Evolutionary conservation across 2,113 vertebrate genomes (phyloP).

Genomic region (Passerina amoena): DNA sequence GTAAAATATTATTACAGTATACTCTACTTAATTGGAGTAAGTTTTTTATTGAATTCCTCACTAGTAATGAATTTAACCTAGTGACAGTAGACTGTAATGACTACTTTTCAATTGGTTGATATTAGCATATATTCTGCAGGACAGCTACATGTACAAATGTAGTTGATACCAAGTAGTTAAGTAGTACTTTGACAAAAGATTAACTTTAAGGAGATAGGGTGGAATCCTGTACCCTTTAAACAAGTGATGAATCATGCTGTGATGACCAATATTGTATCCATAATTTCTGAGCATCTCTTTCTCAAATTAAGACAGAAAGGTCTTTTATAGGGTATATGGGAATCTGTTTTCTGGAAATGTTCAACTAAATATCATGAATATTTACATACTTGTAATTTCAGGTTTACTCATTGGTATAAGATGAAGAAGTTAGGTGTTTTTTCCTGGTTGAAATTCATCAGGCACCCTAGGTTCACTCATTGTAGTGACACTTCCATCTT

Average conservation of each 20-base stretch:
- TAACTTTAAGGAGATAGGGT: not conserved
- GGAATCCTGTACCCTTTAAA: not conserved
- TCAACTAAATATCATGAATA: not conserved
- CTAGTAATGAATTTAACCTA: not conserved
- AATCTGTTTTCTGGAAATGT: not conserved
- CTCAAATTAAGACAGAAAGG: not conserved
- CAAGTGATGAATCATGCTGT: not conserved
- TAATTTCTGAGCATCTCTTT: not conserved
- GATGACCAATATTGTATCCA: not conserved
- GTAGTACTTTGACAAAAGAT: not conserved
- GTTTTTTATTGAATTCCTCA: constrained; percentile 3
- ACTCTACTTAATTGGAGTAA: constrained; percentile 26
- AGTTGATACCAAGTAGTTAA: not conserved
- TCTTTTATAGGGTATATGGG: not conserved
- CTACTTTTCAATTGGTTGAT: not conserved
- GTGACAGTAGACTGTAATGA: not conserved
- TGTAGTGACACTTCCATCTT: not conserved
- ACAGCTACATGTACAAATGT: not conserved
- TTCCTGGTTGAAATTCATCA: not conserved
- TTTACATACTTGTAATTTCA: not conserved
- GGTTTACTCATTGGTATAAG: not conserved
- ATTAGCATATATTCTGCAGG: not conserved
- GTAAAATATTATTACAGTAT: constrained; percentile 43
- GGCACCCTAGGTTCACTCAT: not conserved
- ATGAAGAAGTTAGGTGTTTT: not conserved